Evolutionary conservation across 2,797 vertebrate genomes (phyloP).

Genomic region (Bradypus variegatus): DNA sequence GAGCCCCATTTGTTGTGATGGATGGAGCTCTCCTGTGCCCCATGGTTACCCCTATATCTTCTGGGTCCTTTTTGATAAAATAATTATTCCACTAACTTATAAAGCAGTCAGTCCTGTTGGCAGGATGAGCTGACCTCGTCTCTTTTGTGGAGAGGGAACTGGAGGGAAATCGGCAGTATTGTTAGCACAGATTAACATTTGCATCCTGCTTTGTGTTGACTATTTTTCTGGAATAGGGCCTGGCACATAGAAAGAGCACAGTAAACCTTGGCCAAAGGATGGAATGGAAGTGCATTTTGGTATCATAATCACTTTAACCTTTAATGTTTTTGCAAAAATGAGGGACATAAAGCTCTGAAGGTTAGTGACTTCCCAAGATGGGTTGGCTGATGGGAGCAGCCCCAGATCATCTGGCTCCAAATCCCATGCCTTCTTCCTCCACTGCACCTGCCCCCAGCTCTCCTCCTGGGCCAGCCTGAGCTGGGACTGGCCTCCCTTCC

Average conservation of each 20-base stretch:
- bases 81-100: neutral
- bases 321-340: neutral
- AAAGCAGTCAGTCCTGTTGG: neutral
- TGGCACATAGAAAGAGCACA: neutral
- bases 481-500: neutral
- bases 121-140: neutral
- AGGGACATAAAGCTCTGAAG: neutral
- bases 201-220: neutral
- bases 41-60: neutral
- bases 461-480: neutral
- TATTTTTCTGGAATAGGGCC: neutral
- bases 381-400: neutral
- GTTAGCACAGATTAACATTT: neutral
- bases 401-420: neutral
- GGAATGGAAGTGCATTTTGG: neutral
- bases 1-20: neutral
- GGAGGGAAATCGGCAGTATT: neutral
- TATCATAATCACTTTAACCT: neutral
- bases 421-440: accelerated
- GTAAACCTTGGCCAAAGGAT: neutral
- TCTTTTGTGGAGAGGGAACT: neutral
- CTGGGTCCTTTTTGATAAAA: neutral
- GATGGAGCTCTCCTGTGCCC: neutral
- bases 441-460: neutral
- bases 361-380: neutral